Percentiles rank a stretch among this genome's conserved stretches.
These are phyloP conservation scores for Eueremaeus valkanovi DNA, from an alignment of 2,888 invertebrate genomes.

Conservation along the genomic window DNA sequence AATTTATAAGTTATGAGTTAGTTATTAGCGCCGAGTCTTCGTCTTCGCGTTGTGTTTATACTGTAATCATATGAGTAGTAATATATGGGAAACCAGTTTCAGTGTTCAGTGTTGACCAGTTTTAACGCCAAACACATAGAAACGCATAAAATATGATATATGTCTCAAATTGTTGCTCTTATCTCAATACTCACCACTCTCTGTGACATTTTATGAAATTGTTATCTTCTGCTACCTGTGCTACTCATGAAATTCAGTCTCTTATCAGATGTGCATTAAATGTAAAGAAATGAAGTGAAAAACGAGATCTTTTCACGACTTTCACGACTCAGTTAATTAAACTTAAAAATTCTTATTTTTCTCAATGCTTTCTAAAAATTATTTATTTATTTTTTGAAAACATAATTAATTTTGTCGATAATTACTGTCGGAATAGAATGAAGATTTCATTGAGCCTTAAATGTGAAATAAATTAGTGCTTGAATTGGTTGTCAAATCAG, in stretches of 20 bases:
- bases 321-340: constrained; percentile 31
- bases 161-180: not conserved
- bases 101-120: not conserved
- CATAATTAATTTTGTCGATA: not conserved
- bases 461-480: not conserved
- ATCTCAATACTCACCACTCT: not conserved
- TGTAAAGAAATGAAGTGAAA: constrained; percentile 22
- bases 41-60: not conserved
- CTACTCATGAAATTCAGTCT: not conserved
- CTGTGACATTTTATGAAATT: not conserved
- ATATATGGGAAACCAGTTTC: constrained; percentile 24
- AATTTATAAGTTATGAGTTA: constrained; percentile 8
- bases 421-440: not conserved
- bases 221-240: not conserved
- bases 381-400: not conserved
- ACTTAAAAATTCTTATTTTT: not conserved
- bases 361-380: not conserved
- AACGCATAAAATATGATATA: not conserved
- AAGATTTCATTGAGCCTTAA: not conserved
- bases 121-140: not conserved
- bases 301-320: constrained; percentile 27
- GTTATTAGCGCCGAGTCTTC: not conserved
- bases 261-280: constrained; percentile 11
- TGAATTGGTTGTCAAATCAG: not conserved
- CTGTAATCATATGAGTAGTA: constrained; percentile 6